Evolutionary conservation across 2,888 invertebrate species (phyloP).

Genomic region (Drosophila algonquin): DNA sequence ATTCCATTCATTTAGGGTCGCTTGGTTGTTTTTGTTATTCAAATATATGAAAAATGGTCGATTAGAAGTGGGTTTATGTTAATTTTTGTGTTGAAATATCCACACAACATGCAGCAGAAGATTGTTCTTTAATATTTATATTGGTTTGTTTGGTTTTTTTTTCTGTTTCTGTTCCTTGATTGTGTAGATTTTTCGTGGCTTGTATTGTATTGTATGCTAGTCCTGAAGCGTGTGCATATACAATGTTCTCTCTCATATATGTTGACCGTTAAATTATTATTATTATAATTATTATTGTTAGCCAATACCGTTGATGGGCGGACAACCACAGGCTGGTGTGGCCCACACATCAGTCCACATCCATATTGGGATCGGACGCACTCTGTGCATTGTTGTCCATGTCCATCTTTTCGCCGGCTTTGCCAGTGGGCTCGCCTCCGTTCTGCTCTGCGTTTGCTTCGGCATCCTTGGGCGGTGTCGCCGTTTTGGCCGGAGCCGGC

Average conservation of each 20-base stretch:
- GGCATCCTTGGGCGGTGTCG: slow-evolving; percentile 70
- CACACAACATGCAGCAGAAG: slow-evolving; percentile 34
- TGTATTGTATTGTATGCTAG: slow-evolving; percentile 26
- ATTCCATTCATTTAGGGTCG: slow-evolving; percentile 70
- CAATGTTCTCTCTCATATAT: slow-evolving; percentile 43
- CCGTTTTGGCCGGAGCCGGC: slow-evolving; percentile 84
- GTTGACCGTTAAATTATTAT: slow-evolving; percentile 39
- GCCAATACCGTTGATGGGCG: slow-evolving; percentile 50
- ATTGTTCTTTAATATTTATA: slow-evolving; percentile 46
- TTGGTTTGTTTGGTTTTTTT: slow-evolving; percentile 24
- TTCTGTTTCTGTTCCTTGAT: slow-evolving; percentile 11
- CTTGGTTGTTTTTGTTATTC: slow-evolving; percentile 60
- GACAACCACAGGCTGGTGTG: slow-evolving; percentile 18
- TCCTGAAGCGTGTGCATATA: slow-evolving; percentile 60
- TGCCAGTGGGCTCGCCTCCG: slow-evolving; percentile 56
- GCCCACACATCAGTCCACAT: slow-evolving; percentile 77
- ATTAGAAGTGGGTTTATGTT: slow-evolving; percentile 65
- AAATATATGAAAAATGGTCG: slow-evolving; percentile 75
- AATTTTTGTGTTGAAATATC: slow-evolving; percentile 40
- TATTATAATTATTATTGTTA: slow-evolving; percentile 41
- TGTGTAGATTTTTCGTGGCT: slow-evolving; percentile 19
- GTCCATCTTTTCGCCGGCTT: slow-evolving; percentile 70
- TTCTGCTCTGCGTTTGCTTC: slow-evolving; percentile 63
- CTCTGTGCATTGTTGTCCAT: slow-evolving; percentile 64
- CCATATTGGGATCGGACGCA: slow-evolving; percentile 80